Evolutionary conservation across 2,888 invertebrate species (phyloP).

Genomic region (Clusia tigrina): DNA sequence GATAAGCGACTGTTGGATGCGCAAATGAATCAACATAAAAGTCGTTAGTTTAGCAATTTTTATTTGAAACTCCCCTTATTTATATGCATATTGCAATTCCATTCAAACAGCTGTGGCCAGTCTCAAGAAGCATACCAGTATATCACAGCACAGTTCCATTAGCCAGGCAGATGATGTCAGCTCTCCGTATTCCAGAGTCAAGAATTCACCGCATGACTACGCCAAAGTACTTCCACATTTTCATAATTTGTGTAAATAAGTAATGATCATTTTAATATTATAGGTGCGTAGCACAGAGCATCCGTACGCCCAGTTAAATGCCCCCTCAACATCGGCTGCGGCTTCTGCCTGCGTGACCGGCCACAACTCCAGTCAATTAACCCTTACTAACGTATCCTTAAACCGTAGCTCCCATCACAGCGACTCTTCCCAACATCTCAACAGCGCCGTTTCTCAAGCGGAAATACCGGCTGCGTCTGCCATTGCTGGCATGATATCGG

Average conservation of each 20-base stretch:
- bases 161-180: constrained; percentile 69
- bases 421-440: constrained; percentile 42
- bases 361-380: constrained; percentile 26
- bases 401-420: constrained; percentile 46
- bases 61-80: constrained; percentile 5
- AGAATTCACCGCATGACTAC: constrained; percentile 73
- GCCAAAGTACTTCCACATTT: constrained; percentile 64
- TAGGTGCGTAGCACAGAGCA: constrained; percentile 62
- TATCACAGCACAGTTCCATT: constrained; percentile 71
- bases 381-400: constrained; percentile 29
- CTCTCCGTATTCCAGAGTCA: constrained; percentile 73
- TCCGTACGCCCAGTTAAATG: constrained; percentile 64
- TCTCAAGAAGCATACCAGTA: constrained; percentile 66
- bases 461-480: constrained; percentile 88
- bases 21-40: constrained; percentile 57
- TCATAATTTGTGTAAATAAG: constrained; percentile 17
- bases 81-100: neutral
- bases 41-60: constrained; percentile 61
- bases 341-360: constrained; percentile 28
- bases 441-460: constrained; percentile 53
- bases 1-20: constrained; percentile 65
- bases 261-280: neutral
- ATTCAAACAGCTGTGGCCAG: constrained; percentile 60
- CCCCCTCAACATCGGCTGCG: constrained; percentile 53
- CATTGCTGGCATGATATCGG: constrained; percentile 84